Base-by-base conservation (phyloP, 2,797 vertebrate genomes). In the Nannoperca australis region DNA sequence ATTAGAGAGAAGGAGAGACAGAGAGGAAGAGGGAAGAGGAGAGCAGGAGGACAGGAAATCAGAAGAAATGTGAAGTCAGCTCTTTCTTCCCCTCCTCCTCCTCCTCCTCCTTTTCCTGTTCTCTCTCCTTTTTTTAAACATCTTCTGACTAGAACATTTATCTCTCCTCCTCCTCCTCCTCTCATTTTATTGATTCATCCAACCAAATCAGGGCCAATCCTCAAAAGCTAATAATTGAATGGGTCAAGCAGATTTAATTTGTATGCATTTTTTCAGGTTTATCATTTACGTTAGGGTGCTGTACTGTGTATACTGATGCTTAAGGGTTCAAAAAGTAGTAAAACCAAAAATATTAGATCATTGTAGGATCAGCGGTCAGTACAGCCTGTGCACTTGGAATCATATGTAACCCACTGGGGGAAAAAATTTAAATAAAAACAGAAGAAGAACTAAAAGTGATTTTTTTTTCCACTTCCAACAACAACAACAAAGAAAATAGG, bases 41-140 rank as follows among this genome's bases (percentile, higher is more conserved):
- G 81, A 79, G 79, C 27, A 78, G 59, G 75, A 64, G 58, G 77
- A 83, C 73, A 89, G 76, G 73, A 85, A 73, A 67, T 71, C 63
- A 65, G 64, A 77, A 30, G 67, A 78, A 61, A 74, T 90, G 89
- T 91, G 87, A 86, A 81, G 79, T 92, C 86, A 89, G 83, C 88
- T 81, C 54, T 58, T 85, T 76, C 38, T 66, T 27, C 15, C 27
- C 15, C 11, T 55, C 62, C 49, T 70, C 51, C 67, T 58, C 62
- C 44, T 68, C 50, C 27, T 36, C 60, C 13, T 24, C 24, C 36
- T 24, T 49, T 32, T 22, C 11, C 27, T 58, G n/a, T 3, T 9
- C 7, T 13, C 9, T 44, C 9, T 44, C 13, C 22, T 59, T 70
- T 79, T 50, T 60, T 44, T 36, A 32, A 36, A 40, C n/a, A 51